Conservation (phyloP, 2,797 vertebrate species). For the Danio jaintianensis region DNA sequence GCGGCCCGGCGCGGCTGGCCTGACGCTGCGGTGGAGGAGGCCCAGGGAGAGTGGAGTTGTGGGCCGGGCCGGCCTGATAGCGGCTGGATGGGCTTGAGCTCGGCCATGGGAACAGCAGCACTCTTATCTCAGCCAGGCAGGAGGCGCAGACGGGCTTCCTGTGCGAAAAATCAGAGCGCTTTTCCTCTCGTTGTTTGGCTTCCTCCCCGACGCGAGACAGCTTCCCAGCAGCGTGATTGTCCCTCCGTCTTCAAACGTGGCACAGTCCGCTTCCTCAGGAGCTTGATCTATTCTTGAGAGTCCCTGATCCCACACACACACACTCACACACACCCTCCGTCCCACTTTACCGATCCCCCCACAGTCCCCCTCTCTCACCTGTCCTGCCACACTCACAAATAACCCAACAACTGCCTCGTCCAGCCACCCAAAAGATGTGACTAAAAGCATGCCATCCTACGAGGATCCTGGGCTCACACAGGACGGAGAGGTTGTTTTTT, state of each 20-base stretch:
- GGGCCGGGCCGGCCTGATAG: slow-evolving; percentile 86
- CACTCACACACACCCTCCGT: slow-evolving; percentile 62
- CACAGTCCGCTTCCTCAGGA: slow-evolving; percentile 97
- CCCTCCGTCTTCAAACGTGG: slow-evolving; percentile 99
- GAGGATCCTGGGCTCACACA: slow-evolving; percentile 40
- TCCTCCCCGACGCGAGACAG: slow-evolving; percentile 94
- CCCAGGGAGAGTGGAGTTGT: slow-evolving; percentile 80
- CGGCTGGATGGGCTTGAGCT: slow-evolving; percentile 79
- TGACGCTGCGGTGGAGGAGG: slow-evolving; percentile 84
- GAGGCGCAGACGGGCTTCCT: slow-evolving; percentile 97
- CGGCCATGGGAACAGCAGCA: slow-evolving; percentile 92
- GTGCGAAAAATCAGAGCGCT: slow-evolving; percentile 98
- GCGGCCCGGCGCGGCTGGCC: slow-evolving; percentile 85
- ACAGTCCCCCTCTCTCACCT: slow-evolving; percentile 50
- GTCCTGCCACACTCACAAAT: slow-evolving; percentile 42
- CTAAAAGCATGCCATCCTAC: slow-evolving; percentile 58
- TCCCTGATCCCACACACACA: slow-evolving; percentile 71
- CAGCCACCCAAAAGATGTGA: slow-evolving; percentile 65
- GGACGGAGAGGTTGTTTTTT: slow-evolving; percentile 31
- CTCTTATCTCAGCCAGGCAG: slow-evolving; percentile 99
- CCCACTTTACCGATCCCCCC: slow-evolving; percentile 66
- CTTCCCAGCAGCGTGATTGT: slow-evolving; percentile 99
- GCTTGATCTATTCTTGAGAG: slow-evolving; percentile 99
- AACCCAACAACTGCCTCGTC: slow-evolving; percentile 59
- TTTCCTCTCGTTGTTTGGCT: slow-evolving; percentile 99